phyloP scores from a whole-genome alignment of 2,797 vertebrate species.

The Diplodus puntazzo region DNA sequence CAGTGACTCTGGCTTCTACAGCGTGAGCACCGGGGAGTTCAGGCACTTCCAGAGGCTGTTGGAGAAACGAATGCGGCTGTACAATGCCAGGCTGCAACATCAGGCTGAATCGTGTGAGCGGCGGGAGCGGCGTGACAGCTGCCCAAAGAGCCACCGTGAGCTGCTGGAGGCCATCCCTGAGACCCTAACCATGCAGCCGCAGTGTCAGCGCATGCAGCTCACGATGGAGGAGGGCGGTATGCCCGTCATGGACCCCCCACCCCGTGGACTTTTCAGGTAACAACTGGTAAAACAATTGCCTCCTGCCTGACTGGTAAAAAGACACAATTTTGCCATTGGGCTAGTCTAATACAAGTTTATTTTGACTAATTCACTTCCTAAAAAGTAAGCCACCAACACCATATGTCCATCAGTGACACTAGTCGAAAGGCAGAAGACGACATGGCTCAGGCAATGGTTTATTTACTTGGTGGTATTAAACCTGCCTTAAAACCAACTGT shows the following conservation, averaged over 20 bases:
- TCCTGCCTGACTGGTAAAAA: not conserved
- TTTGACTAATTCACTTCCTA: not conserved
- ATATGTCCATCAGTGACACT: too few species aligned
- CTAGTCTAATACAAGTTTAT: not conserved
- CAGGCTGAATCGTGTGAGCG: constrained; percentile 82
- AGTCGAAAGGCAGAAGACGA: too few species aligned
- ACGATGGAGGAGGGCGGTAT: constrained; percentile 51
- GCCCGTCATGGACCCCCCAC: constrained; percentile 60
- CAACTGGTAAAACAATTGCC: not conserved
- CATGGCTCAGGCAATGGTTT: too few species aligned
- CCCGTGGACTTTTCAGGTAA: constrained; percentile 80
- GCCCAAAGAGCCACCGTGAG: constrained; percentile 85
- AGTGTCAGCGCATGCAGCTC: constrained; percentile 67
- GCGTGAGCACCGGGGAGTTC: constrained; percentile 85
- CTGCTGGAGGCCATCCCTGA: constrained; percentile 88
- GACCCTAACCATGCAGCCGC: constrained; percentile 81
- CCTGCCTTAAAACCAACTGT: too few species aligned
- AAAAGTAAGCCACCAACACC: not conserved
- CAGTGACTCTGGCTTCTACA: constrained; percentile 86
- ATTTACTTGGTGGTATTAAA: too few species aligned
- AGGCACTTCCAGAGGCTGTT: constrained; percentile 86
- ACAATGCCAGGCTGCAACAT: constrained; percentile 81
- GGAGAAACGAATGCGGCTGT: constrained; percentile 85
- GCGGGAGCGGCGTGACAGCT: constrained; percentile 82
- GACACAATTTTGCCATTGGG: not conserved